A percentile compares a stretch with the other conserved stretches of the same genome.
Evolutionary conservation across 1,140 invertebrate genomes (phyloP).

Genomic region (Wasmannia auropunctata): DNA sequence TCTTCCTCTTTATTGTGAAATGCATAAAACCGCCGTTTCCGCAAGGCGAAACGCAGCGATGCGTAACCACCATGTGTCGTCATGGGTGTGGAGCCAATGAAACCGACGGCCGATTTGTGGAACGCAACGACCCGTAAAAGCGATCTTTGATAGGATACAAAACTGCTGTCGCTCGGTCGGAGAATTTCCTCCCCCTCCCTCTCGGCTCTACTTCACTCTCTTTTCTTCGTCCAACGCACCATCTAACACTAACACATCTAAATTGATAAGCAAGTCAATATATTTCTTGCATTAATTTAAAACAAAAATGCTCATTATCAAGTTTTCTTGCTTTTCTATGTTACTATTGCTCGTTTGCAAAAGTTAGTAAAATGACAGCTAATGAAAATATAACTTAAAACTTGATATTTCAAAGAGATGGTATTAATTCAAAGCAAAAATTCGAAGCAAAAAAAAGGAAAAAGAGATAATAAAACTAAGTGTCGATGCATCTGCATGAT

Average conservation of each 20-base stretch:
- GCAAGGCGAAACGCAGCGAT: constrained; percentile 29
- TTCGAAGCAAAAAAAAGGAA: neutral
- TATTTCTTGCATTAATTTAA: neutral
- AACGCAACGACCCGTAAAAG: constrained; percentile 74
- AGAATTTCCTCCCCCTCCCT: too few species aligned
- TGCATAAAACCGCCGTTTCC: constrained; percentile 51
- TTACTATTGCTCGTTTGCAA: neutral
- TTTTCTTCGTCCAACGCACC: neutral
- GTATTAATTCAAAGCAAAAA: neutral
- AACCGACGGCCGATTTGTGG: constrained; percentile 72
- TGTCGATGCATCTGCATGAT: neutral
- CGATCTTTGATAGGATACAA: constrained; percentile 70
- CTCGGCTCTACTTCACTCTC: neutral
- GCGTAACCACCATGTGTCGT: constrained; percentile 51
- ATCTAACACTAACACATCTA: neutral
- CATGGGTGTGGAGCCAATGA: constrained; percentile 64
- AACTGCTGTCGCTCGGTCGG: constrained; percentile 38
- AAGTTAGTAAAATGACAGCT: neutral
- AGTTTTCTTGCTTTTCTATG: neutral
- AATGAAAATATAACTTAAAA: neutral
- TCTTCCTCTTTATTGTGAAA: constrained; percentile 32
- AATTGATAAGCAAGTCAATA: constrained; percentile 14
- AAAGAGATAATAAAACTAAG: neutral
- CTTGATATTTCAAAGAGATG: neutral
- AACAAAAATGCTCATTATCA: neutral